Base-by-base conservation (phyloP, 1,140 invertebrate species). In the Popillia japonica region DNA sequence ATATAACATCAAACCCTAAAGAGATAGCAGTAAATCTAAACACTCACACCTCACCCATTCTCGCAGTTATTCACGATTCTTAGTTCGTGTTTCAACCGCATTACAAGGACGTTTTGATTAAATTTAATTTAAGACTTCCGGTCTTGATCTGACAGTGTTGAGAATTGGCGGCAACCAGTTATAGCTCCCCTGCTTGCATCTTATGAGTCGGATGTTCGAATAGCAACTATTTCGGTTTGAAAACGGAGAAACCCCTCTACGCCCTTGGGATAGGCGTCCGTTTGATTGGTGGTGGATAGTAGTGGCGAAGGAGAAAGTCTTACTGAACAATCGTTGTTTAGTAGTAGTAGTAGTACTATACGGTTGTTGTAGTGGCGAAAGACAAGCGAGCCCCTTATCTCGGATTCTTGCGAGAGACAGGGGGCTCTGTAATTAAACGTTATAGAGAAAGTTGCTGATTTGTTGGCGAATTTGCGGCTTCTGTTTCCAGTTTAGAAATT, bases 101-200 rank as follows among this genome's bases (percentile, higher is more conserved):
- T 68, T 68, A 68, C 61, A 68, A 68, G 61, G 61, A 34, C 61
- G 61, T 22, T 68, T 68, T 68, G 61, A 68, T 68, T 68, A 68
- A 68, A 68, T 68, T 68, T 68, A 68, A 68, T 68, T 68, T 68
- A 68, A 68, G 61, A 68, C 61, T 68, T 68, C 48, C 48, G 48
- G 48, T 55, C 61, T 68, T 34, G 61, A 68, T 68, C 61, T 68
- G 61, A 68, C 61, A 68, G 61, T 68, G 48, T 55, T 55, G 48
- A 55, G 48, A 55, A 55, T 55, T 55, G 48, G 48, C 48, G 48
- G 48, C 14, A 55, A 55, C 48, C 48, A 7, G 48, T 55, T 55
- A 55, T 55, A 55, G 48, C 48, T 55, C 48, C 48, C 48, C 48
- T 55, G 48, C 14, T 17, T 17, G 48, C 17, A 17, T 55, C 48